Evolutionary conservation across 2,113 vertebrate species (phyloP), one percentile per base, ranked within the genome.

Genomic region (Caretta caretta): DNA sequence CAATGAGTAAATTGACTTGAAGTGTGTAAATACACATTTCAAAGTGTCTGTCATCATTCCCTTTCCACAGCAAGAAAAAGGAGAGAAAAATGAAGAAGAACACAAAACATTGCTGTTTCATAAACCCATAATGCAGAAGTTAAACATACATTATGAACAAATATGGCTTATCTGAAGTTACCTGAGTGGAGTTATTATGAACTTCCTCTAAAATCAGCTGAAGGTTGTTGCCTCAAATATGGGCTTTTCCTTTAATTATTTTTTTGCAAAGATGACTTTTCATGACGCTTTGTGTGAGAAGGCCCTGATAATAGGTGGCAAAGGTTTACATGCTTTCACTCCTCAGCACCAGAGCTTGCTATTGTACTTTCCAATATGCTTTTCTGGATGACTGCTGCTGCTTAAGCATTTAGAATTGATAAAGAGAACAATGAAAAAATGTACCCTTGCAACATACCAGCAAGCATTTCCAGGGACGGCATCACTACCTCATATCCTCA

Each of bases 11-110:
- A 49, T 46, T 46, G 50, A 80, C 62, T 86, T 86, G 89, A 48
- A 8, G 5, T 7, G 38, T 14, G 75, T 62, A 38, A 2, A 8
- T 10, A 6, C 0, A 54, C 17, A 25, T 38, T 78, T 50, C 84
- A 87, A 13, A 78, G 19, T 1, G 59, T 62, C 56, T 25, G 53
- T 3, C 85, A 87, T 35, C 46, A 5, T 65, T 85, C 49, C 50
- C 12, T 27, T 27, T 50, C 13, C 54, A 11, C 20, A 10, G 3
- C 65, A 50, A 86, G 54, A 35, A 62, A 9, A 22, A 42, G n/a
- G 81, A 62, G 20, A 54, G 80, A 83, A 87, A 80, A 92, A 87
- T 51, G 86, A 92, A 76, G 76, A 87, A 92, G 81, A 76, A 80
- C 85, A 76, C 82, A 87, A 83, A 87, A 83, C 65, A 87, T 19